Evolutionary conservation across 2,888 invertebrate species (phyloP).

Genomic region (Oxycera nigricornis): DNA sequence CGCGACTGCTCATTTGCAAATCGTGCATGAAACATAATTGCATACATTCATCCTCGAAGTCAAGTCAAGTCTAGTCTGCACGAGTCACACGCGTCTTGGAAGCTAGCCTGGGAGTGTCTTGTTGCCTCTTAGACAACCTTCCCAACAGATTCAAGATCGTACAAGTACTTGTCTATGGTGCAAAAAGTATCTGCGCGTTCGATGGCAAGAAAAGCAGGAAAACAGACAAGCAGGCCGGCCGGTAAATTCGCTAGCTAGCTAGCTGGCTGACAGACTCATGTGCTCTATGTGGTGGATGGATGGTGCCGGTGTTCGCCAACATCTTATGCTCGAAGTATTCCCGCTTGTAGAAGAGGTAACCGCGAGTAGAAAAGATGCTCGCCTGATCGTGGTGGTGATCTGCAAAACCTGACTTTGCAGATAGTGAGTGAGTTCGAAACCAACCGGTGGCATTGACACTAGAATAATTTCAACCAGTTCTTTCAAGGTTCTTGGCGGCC

Average conservation of each 20-base stretch:
- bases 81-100: too few species aligned
- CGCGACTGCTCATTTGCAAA: too few species aligned
- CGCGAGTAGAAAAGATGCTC: not conserved
- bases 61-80: too few species aligned
- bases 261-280: not conserved
- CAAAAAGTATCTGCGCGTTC: not conserved
- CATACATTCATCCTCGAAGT: too few species aligned
- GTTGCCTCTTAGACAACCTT: conserved; percentile 34
- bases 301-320: not conserved
- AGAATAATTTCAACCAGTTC: conserved; percentile 60
- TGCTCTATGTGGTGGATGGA: not conserved
- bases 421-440: conserved; percentile 37
- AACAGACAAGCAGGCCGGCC: not conserved
- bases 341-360: not conserved
- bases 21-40: too few species aligned
- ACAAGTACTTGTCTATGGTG: not conserved
- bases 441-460: conserved; percentile 60
- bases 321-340: too few species aligned
- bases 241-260: not conserved
- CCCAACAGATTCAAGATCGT: conserved; percentile 4
- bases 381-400: not conserved
- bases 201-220: not conserved
- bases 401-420: not conserved
- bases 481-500: conserved; percentile 57
- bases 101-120: too few species aligned